Conservation (phyloP, 2,797 vertebrate genomes). For the Synaphobranchus kaupii region DNA sequence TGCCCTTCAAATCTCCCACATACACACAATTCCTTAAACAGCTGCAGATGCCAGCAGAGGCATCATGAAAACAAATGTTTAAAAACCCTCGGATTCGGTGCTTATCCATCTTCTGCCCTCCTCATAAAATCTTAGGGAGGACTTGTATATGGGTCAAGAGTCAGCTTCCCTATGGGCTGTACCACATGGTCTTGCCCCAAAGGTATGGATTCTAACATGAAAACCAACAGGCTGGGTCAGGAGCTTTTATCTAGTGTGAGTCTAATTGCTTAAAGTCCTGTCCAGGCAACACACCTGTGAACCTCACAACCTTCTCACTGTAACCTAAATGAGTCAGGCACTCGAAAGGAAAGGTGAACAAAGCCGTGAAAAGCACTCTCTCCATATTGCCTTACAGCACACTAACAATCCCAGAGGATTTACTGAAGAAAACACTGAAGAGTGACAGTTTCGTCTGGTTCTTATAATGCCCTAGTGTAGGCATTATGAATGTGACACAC, state of each 20-base stretch:
- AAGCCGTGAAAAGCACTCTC: not conserved
- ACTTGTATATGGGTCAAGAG: no score
- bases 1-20: not conserved
- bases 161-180: not conserved
- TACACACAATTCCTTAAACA: not conserved
- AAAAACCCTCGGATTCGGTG: not conserved
- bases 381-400: not conserved
- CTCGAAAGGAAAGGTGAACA: not conserved
- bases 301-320: not conserved
- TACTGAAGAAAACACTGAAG: not conserved
- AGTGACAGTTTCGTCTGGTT: not conserved
- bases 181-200: not conserved
- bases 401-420: not conserved
- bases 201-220: not conserved
- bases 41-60: not conserved
- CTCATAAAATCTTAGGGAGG: not conserved
- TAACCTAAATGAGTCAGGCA: not conserved
- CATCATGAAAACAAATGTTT: not conserved
- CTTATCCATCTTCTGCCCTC: not conserved
- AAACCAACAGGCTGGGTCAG: not conserved
- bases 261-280: not conserved
- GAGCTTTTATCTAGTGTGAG: not conserved
- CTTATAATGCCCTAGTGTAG: not conserved
- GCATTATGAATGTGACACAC: conserved; percentile 53
- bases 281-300: not conserved